phyloP scores from a whole-genome alignment of 2,888 invertebrate species.

The Notodonta dromedarius region DNA sequence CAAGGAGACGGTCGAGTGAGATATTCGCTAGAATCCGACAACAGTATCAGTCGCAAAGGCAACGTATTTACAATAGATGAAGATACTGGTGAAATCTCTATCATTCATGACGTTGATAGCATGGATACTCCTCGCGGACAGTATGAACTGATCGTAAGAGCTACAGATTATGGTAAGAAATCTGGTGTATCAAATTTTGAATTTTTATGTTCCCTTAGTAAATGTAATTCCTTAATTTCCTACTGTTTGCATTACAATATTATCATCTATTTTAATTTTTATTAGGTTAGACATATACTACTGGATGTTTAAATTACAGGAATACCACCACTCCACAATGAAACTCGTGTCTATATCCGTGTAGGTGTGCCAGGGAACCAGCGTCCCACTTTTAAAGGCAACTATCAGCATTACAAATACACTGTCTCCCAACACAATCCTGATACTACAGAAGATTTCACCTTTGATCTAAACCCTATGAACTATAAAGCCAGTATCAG shows the following conservation, averaged over 20 bases:
- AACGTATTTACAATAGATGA: slow-evolving; percentile 87
- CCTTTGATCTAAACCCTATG: slow-evolving; percentile 86
- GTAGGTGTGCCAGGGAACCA: slow-evolving; percentile 92
- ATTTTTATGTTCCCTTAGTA: background rate
- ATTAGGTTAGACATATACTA: background rate
- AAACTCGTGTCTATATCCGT: slow-evolving; percentile 87
- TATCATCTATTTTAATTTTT: background rate
- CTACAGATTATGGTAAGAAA: slow-evolving; percentile 87
- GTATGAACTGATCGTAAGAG: slow-evolving; percentile 87
- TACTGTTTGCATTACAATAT: too few species aligned
- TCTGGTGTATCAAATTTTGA: background rate
- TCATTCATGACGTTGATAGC: slow-evolving; percentile 86
- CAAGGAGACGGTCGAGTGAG: slow-evolving; percentile 88
- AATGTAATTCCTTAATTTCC: too few species aligned
- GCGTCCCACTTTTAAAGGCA: slow-evolving; percentile 90
- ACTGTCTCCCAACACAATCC: slow-evolving; percentile 60
- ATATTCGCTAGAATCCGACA: slow-evolving; percentile 87
- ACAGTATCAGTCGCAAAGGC: slow-evolving; percentile 86
- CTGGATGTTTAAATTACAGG: slow-evolving; percentile 59
- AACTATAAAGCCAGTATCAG: slow-evolving; percentile 88
- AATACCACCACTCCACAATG: slow-evolving; percentile 86
- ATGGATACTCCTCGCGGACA: slow-evolving; percentile 90
- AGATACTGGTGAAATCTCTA: slow-evolving; percentile 88
- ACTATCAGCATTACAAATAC: slow-evolving; percentile 85
- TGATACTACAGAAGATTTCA: slow-evolving; percentile 67